Conservation (phyloP, 2,797 vertebrate species). For the Acanthurus lineatus region DNA sequence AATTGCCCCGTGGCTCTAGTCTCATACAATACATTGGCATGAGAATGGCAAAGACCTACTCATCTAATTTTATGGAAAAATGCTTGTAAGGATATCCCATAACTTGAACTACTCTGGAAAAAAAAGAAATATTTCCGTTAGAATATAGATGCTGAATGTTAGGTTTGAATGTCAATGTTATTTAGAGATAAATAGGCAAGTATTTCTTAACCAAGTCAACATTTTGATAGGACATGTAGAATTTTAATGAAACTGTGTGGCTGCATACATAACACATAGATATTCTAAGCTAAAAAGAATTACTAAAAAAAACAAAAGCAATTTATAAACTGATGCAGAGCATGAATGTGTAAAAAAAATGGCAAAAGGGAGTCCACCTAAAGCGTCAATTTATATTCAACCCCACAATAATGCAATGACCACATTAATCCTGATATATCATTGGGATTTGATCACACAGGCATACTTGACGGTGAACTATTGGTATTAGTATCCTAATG, state of each 20-base stretch:
- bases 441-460: background rate
- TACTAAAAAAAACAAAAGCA: background rate
- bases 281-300: background rate
- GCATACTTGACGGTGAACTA: background rate
- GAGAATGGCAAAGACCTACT: background rate
- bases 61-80: background rate
- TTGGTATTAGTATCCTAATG: conserved; percentile 60
- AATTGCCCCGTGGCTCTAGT: background rate
- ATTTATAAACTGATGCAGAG: background rate
- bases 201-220: background rate
- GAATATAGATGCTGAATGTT: background rate
- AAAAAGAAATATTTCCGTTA: background rate
- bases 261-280: background rate
- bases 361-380: no score
- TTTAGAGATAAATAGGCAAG: background rate
- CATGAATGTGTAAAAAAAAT: background rate
- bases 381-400: background rate
- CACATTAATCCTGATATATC: background rate
- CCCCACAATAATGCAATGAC: background rate
- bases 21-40: background rate
- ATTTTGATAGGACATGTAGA: background rate
- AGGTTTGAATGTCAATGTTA: background rate
- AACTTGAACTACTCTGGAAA: background rate
- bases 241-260: background rate
- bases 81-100: background rate